phyloP scores from a whole-genome alignment of 2,113 vertebrate genomes.

The Catharus minimus region DNA sequence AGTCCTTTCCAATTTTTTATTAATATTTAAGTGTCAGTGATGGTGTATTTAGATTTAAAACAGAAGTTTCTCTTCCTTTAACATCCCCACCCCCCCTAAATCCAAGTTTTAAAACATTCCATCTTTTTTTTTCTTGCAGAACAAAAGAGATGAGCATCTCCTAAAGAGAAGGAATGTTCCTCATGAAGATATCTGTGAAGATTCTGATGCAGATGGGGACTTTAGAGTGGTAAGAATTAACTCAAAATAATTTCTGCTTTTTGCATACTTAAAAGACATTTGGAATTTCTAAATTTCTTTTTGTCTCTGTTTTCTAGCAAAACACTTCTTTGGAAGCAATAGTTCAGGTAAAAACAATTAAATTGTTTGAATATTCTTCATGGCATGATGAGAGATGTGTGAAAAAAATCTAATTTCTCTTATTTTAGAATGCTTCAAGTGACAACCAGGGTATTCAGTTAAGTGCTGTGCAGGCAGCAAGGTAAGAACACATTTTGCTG shows the following conservation, averaged over 20 bases:
- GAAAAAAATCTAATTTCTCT: constrained; percentile 14
- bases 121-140: constrained; percentile 71
- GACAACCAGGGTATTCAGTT: constrained; percentile 98
- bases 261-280: not conserved
- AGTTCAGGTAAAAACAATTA: constrained; percentile 87
- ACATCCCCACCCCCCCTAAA: rapidly evolving
- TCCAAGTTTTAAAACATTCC: not conserved
- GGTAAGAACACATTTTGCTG: constrained; percentile 73
- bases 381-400: not conserved
- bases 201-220: constrained; percentile 94
- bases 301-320: constrained; percentile 80
- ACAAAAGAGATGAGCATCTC: constrained; percentile 97
- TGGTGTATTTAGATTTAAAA: not conserved
- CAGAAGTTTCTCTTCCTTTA: not conserved
- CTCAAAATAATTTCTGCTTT: not conserved
- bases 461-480: constrained; percentile 97
- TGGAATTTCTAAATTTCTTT: constrained; percentile 25
- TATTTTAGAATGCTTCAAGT: constrained; percentile 93
- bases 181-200: constrained; percentile 94
- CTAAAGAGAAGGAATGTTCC: constrained; percentile 97
- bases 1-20: not conserved
- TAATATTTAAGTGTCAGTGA: not conserved
- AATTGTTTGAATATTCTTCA: not conserved
- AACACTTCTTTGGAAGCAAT: constrained; percentile 98
- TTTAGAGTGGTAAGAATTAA: constrained; percentile 89